phyloP scores from a whole-genome alignment of 2,113 vertebrate species.

The Acinonyx jubatus region DNA sequence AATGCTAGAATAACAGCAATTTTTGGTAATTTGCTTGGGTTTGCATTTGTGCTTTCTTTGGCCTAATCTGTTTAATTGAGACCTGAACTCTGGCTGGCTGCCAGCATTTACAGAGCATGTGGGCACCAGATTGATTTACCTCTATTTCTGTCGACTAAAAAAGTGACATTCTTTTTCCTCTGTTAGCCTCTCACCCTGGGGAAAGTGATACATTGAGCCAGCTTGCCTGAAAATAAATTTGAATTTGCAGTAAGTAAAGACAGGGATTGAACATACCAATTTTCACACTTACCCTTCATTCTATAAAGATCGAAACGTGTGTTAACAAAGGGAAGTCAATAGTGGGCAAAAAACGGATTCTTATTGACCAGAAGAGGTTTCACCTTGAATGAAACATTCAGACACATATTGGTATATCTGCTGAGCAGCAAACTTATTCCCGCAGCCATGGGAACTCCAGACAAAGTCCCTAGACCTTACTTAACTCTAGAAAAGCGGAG shows the following conservation, averaged over 20 bases:
- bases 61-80: constrained; percentile 87
- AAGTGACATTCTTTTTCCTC: not conserved
- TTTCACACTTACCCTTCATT: not conserved
- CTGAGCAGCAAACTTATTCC: not conserved
- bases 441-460: too few species aligned
- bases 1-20: constrained; percentile 73
- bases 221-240: not conserved
- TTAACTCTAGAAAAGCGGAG: not conserved
- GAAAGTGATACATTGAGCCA: not conserved
- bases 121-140: constrained; percentile 74
- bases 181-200: not conserved
- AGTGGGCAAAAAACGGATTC: not conserved
- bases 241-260: not conserved
- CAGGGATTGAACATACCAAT: not conserved
- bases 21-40: constrained; percentile 84
- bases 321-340: not conserved
- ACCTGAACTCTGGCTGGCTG: constrained; percentile 79
- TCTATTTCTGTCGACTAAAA: constrained; percentile 21
- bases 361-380: not conserved
- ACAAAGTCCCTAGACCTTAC: not conserved
- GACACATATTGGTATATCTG: accelerated
- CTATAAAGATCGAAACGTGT: not conserved
- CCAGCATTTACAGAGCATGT: constrained; percentile 80
- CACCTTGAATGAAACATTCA: not conserved
- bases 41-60: constrained; percentile 86